These are phyloP conservation scores for Patella vulgata DNA, from an alignment of 1,140 invertebrate species.

Conservation along the genomic window DNA sequence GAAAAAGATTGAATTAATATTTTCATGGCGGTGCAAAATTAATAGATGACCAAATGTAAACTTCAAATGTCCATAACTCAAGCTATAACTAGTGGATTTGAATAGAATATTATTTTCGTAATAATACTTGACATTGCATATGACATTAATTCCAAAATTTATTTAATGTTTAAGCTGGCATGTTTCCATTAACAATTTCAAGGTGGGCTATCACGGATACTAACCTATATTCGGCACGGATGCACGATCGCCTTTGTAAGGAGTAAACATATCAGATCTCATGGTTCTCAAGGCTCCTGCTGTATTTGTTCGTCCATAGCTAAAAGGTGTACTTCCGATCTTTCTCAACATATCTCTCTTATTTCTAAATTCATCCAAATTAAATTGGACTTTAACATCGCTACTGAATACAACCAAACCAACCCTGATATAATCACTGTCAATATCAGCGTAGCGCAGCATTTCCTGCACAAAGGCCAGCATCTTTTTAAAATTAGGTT, in stretches of 20 bases:
- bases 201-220: no score
- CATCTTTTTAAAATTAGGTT: conserved; percentile 47
- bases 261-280: conserved; percentile 39
- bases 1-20: no score
- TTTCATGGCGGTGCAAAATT: no score
- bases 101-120: no score
- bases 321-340: conserved; percentile 45
- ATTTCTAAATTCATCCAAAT: conserved; percentile 36
- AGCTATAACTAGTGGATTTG: no score
- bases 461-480: conserved; percentile 43
- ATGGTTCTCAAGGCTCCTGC: conserved; percentile 46
- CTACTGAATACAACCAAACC: conserved; percentile 40
- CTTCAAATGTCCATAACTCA: no score
- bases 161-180: no score
- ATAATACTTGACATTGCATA: conserved; percentile 54
- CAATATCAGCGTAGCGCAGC: conserved; percentile 39
- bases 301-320: conserved; percentile 54
- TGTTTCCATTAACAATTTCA: no score
- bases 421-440: conserved; percentile 27
- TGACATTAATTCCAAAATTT: no score
- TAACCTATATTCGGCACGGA: conserved; percentile 38
- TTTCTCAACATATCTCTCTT: conserved; percentile 32
- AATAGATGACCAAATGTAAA: no score
- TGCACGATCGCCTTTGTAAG: conserved; percentile 41
- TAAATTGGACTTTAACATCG: conserved; percentile 37